Conservation (phyloP, 2,888 invertebrate genomes). For the Caenorhabditis sp. region DNA sequence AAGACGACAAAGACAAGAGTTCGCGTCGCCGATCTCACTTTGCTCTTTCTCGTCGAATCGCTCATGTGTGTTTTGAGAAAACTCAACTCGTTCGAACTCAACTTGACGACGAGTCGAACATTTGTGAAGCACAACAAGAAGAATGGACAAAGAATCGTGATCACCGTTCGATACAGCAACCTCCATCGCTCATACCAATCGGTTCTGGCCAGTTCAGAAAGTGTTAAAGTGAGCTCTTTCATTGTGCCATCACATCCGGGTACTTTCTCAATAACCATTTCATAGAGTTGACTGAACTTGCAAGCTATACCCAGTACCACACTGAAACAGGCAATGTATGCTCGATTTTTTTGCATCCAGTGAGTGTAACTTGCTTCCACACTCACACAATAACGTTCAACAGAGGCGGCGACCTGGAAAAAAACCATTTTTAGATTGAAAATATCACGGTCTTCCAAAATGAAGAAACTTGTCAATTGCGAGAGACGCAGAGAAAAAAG, state of each 20-base stretch:
- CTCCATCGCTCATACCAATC: slow-evolving; percentile 46
- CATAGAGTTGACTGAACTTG: slow-evolving; percentile 59
- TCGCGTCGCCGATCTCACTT: slow-evolving; percentile 61
- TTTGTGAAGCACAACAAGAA: slow-evolving; percentile 60
- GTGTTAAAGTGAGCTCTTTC: slow-evolving; percentile 53
- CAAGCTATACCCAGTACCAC: slow-evolving; percentile 59
- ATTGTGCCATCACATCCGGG: slow-evolving; percentile 58
- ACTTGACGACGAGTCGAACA: slow-evolving; percentile 53
- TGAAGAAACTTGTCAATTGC: no score
- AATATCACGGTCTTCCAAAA: no score
- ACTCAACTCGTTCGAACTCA: slow-evolving; percentile 48
- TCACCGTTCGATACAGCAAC: slow-evolving; percentile 54
- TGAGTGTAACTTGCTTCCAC: slow-evolving; percentile 39
- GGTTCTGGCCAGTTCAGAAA: slow-evolving; percentile 51
- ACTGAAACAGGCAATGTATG: slow-evolving; percentile 51
- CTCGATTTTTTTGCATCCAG: slow-evolving; percentile 49
- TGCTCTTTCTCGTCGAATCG: slow-evolving; percentile 54
- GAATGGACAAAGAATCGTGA: slow-evolving; percentile 66
- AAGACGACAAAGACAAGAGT: slow-evolving; percentile 62
- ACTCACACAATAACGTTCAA: slow-evolving; percentile 62
- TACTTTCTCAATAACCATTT: slow-evolving; percentile 43
- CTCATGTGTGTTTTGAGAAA: slow-evolving; percentile 50
- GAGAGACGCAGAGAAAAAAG: no score
- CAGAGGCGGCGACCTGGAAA: slow-evolving; percentile 53
- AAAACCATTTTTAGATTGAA: no score